Evolutionary conservation across 2,797 vertebrate genomes (phyloP), one percentile per base, ranked within the genome.

Genomic region (Pristis pectinata): DNA sequence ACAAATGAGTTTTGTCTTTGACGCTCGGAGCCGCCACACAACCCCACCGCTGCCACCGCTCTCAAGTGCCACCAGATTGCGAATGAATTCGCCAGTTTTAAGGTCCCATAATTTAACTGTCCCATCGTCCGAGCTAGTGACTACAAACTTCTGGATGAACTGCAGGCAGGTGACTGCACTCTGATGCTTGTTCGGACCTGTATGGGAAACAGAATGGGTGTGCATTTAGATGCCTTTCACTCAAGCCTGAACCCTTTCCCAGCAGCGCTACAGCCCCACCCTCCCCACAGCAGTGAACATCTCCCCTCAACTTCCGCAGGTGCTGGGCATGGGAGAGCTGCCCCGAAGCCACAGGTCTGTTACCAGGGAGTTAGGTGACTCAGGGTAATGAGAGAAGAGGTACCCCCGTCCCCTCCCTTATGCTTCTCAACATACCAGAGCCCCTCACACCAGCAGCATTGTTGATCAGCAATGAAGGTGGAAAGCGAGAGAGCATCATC

Each of bases 91-190:
- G 0, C 96, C 96, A 0, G 96, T 96, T 95, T 95, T 96, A 6
- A 97, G 95, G 94, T 97, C 96, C 96, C 96, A 97, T 5, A 97
- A 1, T 94, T 97, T 97, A 56, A 97, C 96, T 0, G 96, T 97
- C 0, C 96, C 96, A 0, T 97, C 96, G 0, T 97, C 96, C 0
- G 96, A 97, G 94, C 96, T 97, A 70, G 96, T 97, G 94, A 97
- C 96, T 94, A 97, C 96, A 0, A 97, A 96, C 95, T 97, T 97
- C 94, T 96, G 96, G 95, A 96, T 97, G 95, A 97, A 97, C 96
- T 97, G 96, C 0, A 97, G 96, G 95, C 96, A 97, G 15, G 96
- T 97, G 37, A 97, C 96, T 0, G 96, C 96, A 0, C 96, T 97
- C 95, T 97, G 96, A 95, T 97, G 96, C 95, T 97, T 97, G 94